Conservation (phyloP, 2,113 vertebrate genomes). For the Cnemophilus loriae region DNA sequence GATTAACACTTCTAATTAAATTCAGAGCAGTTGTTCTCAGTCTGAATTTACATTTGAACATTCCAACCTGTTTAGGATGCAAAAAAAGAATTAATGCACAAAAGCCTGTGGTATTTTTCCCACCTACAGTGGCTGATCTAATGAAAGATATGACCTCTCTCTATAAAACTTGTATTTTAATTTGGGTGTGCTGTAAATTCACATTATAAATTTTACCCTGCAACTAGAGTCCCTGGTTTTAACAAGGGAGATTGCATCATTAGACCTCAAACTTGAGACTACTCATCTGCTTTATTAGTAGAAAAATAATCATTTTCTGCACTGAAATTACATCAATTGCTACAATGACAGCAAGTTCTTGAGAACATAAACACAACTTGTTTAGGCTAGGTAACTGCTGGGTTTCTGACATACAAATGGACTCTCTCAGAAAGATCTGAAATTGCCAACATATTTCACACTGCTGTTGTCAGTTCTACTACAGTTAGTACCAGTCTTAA, state of each 20-base stretch:
- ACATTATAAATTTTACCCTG: background rate
- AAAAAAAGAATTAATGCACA: background rate
- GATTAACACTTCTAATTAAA: background rate
- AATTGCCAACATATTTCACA: background rate
- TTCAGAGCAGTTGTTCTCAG: background rate
- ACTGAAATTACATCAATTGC: background rate
- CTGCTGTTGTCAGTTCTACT: background rate
- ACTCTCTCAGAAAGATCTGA: background rate
- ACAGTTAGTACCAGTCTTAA: background rate
- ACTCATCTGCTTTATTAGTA: background rate
- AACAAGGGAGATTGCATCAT: background rate
- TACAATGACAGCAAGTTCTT: background rate
- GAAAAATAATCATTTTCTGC: background rate
- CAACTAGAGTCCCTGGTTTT: background rate
- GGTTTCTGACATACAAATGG: background rate
- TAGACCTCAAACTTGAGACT: background rate
- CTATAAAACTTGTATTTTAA: background rate
- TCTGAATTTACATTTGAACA: background rate
- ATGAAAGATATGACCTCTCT: background rate
- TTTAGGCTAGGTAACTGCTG: background rate
- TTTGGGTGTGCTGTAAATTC: background rate
- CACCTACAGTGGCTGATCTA: background rate
- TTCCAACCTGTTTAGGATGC: background rate
- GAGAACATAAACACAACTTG: background rate
- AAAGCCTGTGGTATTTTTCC: background rate